Base-by-base conservation (phyloP, 2,888 invertebrate species). In the Lepidonotus clava region DNA sequence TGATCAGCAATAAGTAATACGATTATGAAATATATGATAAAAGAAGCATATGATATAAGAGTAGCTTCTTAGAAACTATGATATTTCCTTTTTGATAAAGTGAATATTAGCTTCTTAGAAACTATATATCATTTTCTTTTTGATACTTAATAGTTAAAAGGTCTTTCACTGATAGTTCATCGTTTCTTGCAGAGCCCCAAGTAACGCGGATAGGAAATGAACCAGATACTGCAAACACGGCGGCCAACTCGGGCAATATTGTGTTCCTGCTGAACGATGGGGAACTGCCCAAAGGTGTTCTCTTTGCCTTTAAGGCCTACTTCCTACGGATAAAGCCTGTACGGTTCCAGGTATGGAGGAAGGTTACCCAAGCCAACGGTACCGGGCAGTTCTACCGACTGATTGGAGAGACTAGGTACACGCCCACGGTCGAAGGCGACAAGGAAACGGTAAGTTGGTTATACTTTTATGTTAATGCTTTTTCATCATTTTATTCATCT, bases 331-430 rank as follows among this genome's bases (percentile, higher is more conserved):
- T 46, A n/a, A 14, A 21, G 32, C 80, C 80, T 80, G 80, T 80
- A 2, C 80, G 80, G 0, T 80, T 80, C 41, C 80, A 80, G 80
- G 34, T 80, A 21, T 80, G 80, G 80, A 41, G 80, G 18, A 18
- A 18, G 1, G 4, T 5, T 1, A 14, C 34, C 4, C 5, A 0
- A 0, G 24, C 5, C 71, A 71, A 38, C 21, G 18, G 18, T 21
- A 38, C 21, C 34, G 41, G 11, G n/a, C 46, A n/a, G 80, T 32
- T 5, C n/a, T 46, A 28, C 46, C 21, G 24, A 28, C 51, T 80
- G 21, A 46, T 80, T 0, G 80, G 80, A n/a, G 80, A 80, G 32
- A 41, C 24, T 18, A 40, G 46, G 24, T 8, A 24, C 4, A 32
- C 24, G 28, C 80, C 80, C 2, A n/a, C 46, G 1, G 51, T 32